Base-by-base conservation (phyloP, 2,113 vertebrate genomes). In the Serilophus lunatus region DNA sequence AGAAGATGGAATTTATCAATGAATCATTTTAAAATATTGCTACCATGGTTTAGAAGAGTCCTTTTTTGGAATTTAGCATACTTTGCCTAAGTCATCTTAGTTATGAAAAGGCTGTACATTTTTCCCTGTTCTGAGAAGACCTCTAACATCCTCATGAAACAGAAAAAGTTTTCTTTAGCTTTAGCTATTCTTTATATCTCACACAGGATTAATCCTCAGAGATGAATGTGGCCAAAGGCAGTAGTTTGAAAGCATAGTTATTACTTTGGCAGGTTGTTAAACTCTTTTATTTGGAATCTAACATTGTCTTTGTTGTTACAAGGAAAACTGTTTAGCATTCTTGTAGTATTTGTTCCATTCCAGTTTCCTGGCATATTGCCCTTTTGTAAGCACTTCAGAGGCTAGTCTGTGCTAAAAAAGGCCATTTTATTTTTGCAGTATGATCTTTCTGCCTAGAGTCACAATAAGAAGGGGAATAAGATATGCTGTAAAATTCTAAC, bases 221-320 rank as follows among this genome's bases (percentile, higher is more conserved):
- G 76, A 68, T 68, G 79, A 94, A 36, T 0, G 1, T 86, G 92
- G 83, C 83, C 83, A 82, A 93, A 92, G 74, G 66, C 74, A 56
- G 10, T 81, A 80, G 44, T 72, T 13, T 88, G 68, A 93, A 95
- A 78, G 47, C 25, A 66, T 29, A 77, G 59, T 82, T 96, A 82
- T 75, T 93, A 44, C 82, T 83, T 60, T 88, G 72, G 31, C 57
- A 91, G 65, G 40, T 40, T 92, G 51, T 92, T 95, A 79, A 89
- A 87, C 56, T 44, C 84, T 89, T 95, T 88, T 77, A 86, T 95
- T 94, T 86, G 80, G 42, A 88, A 74, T 91, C 69, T 82, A 84
- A 90, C 61, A 60, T 81, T 82, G 60, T 85, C 76, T 88, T 85
- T 88, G 68, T 86, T 86, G 74, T 82, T 85, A 79, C 51, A 89